A percentile compares a stretch with the other conserved stretches of the same genome.
These are phyloP conservation scores for Drosophila subobscura DNA, from an alignment of 1,140 invertebrate genomes.

Conservation along the genomic window DNA sequence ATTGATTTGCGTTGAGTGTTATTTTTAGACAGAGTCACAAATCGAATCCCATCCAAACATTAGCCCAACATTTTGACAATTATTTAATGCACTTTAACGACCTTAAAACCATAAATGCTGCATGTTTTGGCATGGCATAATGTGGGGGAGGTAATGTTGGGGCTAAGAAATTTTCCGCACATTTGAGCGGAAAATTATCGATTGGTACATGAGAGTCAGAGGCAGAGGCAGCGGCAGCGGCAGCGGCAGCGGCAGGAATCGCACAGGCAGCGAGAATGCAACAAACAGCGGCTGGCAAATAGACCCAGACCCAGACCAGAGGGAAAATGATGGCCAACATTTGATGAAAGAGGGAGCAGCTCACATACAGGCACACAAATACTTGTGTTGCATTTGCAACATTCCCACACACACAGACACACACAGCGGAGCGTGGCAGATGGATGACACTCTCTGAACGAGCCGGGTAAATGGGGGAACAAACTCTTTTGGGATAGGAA, in stretches of 20 bases:
- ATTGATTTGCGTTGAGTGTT: conserved; percentile 15
- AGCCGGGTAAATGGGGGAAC: conserved; percentile 7
- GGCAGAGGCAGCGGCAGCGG: conserved; percentile 8
- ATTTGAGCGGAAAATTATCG: conserved; percentile 82
- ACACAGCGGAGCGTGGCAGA: conserved; percentile 18
- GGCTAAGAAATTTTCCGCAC: conserved; percentile 78
- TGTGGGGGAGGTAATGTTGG: not conserved
- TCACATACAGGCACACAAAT: not conserved
- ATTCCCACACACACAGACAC: conserved; percentile 28
- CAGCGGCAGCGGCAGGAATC: not conserved
- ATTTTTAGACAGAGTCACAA: not conserved
- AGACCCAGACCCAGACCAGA: conserved; percentile 44
- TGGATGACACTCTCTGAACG: conserved; percentile 41
- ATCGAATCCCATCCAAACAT: too few relatives aligned
- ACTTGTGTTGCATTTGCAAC: conserved; percentile 34
- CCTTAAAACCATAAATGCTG: conserved; percentile 22
- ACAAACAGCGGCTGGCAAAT: conserved; percentile 73
- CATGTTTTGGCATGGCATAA: conserved; percentile 7
- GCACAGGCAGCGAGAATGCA: conserved; percentile 57
- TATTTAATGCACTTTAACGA: conserved; percentile 18
- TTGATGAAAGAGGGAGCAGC: conserved; percentile 38
- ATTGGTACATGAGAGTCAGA: conserved; percentile 59
- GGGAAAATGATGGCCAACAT: conserved; percentile 51
- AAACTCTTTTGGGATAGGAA: conserved; percentile 19
- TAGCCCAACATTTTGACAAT: not conserved